Evolutionary conservation across 2,888 invertebrate species (phyloP), one percentile per base, ranked within the genome.

Genomic region (Ochropleura plecta): DNA sequence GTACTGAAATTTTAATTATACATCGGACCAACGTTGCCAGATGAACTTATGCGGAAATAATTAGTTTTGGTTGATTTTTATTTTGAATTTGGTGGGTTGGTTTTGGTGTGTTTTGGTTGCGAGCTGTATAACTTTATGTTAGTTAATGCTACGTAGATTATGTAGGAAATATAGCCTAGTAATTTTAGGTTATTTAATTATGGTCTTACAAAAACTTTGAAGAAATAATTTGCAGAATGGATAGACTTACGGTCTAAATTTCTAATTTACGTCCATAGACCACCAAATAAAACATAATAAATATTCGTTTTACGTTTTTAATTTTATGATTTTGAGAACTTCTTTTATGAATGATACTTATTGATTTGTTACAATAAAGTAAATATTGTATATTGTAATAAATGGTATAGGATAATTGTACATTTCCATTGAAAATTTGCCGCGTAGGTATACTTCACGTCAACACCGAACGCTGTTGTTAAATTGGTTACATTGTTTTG

Each of bases 1-100:
- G 94, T 93, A 90, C 91, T 93, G 93, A 94, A 94, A 93, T 95
- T 95, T 95, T 96, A 96, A 96, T 95, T 94, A 94, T 88, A 85
- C 87, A 73, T 86, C 67, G 76, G 81, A 78, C 60, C 70, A 81
- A 71, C 78, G 85, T 82, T 82, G 75, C 74, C 72, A 74, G 82
- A 87, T 85, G 74, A 73, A 85, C 85, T 83, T 78, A 57, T 76
- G 78, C 40, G 62, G 57, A 76, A 77, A 73, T 86, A 80, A 81
- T 87, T 80, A 80, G 77, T 75, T 79, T 49, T 64, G 48, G 59
- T 75, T 73, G 20, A 51, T 63, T 81, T 66, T 69, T 69, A 46
- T 16, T 69, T 76, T 64, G 82, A 76, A 67, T 76, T n/a, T 8
- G 16, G 12, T 44, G 3, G 57, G n/a, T 40, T 14, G 46, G 30